Base-by-base conservation (phyloP, 1,140 invertebrate genomes). In the Drosophila littoralis region DNA sequence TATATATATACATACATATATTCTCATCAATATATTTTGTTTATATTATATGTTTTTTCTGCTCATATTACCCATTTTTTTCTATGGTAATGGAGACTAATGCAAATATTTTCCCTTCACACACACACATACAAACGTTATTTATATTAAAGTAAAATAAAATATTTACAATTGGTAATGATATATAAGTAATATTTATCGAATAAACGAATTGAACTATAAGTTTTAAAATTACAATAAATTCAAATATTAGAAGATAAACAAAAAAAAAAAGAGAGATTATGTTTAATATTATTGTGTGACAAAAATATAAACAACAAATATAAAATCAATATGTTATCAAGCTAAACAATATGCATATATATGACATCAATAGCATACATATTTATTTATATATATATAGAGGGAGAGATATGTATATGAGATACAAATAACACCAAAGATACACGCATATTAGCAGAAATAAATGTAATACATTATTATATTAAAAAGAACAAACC, bases 201-300 rank as follows among this genome's bases (percentile, higher is more conserved):
- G 12, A 88, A 81, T 65, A 79, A 80, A 59, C 64, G 63, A 86
- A 81, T 67, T 60, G 74, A 89, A 78, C 74, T 77, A 83, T 89
- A 80, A 76, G 84, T 89, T 88, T 89, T 75, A 83, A 89, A 88
- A 71, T 75, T 78, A 78, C 61, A 85, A 42, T 60, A 79, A 66
- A 17, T 71, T 69, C 61, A 73, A 58, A 63, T 64, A 77, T 82
- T 72, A 79, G 42, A 28, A 32, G 63, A 36, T 51, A 67, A 58
- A 48, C 45, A 42, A 55, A 7, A 60, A 28, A n/a, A 55, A 15
- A 13, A 75, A 59, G 71, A 68, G 67, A 79, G 48, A 79, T 88
- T 88, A 59, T 78, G 84, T 88, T 88, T 66, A 48, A 58, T 64
- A 67, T 85, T 77, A 85, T 74, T 74, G 52, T 68, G 35, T 52